Percentiles rank a stretch among this genome's conserved stretches.
phyloP scores from a whole-genome alignment of 2,113 vertebrate species.

The Serinus canaria region DNA sequence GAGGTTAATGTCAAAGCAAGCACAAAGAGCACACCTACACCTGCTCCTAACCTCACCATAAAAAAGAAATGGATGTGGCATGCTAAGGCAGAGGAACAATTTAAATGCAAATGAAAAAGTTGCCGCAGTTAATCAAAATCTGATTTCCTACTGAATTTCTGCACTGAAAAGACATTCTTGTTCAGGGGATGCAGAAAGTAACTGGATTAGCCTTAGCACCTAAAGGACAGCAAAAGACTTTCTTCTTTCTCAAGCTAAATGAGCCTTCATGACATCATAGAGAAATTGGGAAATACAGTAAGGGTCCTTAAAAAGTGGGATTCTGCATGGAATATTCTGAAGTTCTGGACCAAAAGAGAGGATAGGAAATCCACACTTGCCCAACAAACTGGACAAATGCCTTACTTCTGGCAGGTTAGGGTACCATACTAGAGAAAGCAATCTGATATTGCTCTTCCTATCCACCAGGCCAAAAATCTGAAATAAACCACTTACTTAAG shows the following conservation, averaged over 20 bases:
- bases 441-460: not conserved
- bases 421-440: not conserved
- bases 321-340: not conserved
- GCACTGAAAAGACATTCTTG: not conserved
- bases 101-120: not conserved
- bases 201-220: not conserved
- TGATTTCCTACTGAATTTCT: not conserved
- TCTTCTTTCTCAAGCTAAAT: not conserved
- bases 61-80: not conserved
- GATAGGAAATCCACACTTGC: not conserved
- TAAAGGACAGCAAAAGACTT: not conserved
- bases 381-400: not conserved
- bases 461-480: not conserved
- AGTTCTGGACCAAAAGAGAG: not conserved
- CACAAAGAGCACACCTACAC: not conserved
- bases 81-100: not conserved
- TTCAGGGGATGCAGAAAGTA: not conserved
- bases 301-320: not conserved
- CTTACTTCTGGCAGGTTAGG: not conserved
- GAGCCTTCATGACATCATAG: not conserved
- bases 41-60: not conserved
- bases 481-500: conserved; percentile 77
- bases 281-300: not conserved
- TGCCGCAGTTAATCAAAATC: not conserved
- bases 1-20: not conserved